Conservation (phyloP, 1,140 invertebrate species). For the Trachelipus rathkii region DNA sequence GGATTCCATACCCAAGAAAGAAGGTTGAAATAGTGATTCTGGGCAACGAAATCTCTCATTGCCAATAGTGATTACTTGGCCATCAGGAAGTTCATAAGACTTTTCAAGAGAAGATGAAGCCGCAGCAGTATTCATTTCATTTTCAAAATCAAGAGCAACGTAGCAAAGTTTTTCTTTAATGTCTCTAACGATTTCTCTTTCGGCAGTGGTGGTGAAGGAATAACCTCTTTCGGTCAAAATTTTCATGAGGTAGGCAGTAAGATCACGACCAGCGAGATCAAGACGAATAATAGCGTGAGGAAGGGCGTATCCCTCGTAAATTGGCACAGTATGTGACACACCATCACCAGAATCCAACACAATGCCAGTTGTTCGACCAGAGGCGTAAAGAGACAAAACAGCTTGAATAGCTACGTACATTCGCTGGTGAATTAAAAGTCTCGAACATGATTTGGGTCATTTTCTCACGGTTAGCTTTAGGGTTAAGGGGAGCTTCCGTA, state of each 20-base stretch:
- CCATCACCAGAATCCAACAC: constrained; percentile 88
- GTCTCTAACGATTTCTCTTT: constrained; percentile 85
- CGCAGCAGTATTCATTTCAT: constrained; percentile 57
- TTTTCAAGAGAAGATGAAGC: constrained; percentile 86
- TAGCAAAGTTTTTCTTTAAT: constrained; percentile 90
- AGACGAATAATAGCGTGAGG: constrained; percentile 81
- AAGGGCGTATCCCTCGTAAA: constrained; percentile 85
- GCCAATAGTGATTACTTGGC: constrained; percentile 64
- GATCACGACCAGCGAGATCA: constrained; percentile 80
- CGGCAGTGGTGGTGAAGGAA: constrained; percentile 59
- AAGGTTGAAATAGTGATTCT: constrained; percentile 68
- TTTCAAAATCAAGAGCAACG: constrained; percentile 60
- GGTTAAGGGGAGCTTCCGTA: constrained; percentile 82
- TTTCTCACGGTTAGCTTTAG: constrained; percentile 81
- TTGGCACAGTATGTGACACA: constrained; percentile 90
- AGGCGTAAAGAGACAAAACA: constrained; percentile 84
- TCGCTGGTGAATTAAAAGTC: constrained; percentile 85
- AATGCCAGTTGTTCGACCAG: constrained; percentile 90
- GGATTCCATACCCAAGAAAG: constrained; percentile 81
- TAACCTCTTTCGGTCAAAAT: constrained; percentile 74
- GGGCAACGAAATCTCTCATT: constrained; percentile 70
- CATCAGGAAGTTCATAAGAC: constrained; percentile 81
- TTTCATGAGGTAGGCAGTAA: constrained; percentile 88
- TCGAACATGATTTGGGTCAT: constrained; percentile 92
- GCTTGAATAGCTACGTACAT: constrained; percentile 91